Evolutionary conservation across 2,888 invertebrate genomes (phyloP), one percentile per base, ranked within the genome.

Genomic region (Sarcophaga caerulescens): DNA sequence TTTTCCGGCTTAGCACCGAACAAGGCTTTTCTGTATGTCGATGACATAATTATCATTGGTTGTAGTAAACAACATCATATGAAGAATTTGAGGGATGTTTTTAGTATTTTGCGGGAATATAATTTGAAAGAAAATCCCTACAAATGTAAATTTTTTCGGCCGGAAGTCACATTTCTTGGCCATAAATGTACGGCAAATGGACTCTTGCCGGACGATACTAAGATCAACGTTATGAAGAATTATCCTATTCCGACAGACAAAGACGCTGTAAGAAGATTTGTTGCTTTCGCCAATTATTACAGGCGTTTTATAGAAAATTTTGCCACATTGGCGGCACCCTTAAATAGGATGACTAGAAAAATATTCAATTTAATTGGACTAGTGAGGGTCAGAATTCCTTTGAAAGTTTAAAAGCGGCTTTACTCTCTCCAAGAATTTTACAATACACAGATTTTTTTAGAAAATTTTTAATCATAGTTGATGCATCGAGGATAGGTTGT

Each of bases 11-110:
- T 80, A 57, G n/a, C 71, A 14, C 62, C 66, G 14, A 71, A 80
- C 25, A 52, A 57, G 3, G 62, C 68, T 63, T 74, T 81, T 76
- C 77, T 89, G 21, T 89, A 89, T 69, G 88, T 89, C 75, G 89
- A 89, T 78, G 88, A 89, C 70, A 66, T 89, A n/a, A 88, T 89
- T 21, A 21, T 81, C 59, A 68, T 73, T 14, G 75, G 75, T 1
- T 69, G 75, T 60, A 81, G 81, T 62, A 63, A 68, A 66, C n/a
- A 60, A 60, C 85, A 85, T 60, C 76, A 81, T 45, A 14, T 84
- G 17, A 62, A 79, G 45, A 84, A 80, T 35, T 35, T 79, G 44
- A 23, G 62, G 60, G 66, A 62, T 14, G 73, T 85, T 60, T 85
- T 85, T 62, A 68, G 71, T 17, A 66, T 65, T 21, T 79, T 57